Evolutionary conservation across 1,140 invertebrate genomes (phyloP).

Genomic region (Drosophila baimaii): DNA sequence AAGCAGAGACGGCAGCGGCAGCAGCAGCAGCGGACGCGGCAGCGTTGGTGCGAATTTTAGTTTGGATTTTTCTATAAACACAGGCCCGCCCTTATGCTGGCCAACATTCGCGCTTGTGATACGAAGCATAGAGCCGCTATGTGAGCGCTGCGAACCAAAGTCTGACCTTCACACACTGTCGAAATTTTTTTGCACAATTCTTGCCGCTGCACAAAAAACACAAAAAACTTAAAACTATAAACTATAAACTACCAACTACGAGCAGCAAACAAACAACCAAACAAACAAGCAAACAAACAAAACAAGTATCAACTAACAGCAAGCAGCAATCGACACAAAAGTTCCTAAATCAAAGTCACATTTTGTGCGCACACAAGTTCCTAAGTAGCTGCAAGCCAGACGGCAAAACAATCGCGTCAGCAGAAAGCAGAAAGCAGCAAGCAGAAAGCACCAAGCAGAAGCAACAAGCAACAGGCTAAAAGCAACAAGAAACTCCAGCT

Average conservation of each 20-base stretch:
- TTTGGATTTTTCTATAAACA: slow-evolving; percentile 68
- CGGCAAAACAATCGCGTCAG: slow-evolving; percentile 18
- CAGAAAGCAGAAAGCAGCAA: slow-evolving; percentile 19
- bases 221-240: background rate
- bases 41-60: slow-evolving; percentile 63
- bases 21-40: slow-evolving; percentile 39
- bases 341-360: slow-evolving; percentile 59
- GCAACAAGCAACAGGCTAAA: slow-evolving; percentile 7
- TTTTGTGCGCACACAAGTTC: slow-evolving; percentile 84
- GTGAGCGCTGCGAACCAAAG: slow-evolving; percentile 44
- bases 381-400: slow-evolving; percentile 36
- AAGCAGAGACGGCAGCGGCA: slow-evolving; percentile 25
- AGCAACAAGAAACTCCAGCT: slow-evolving; percentile 26
- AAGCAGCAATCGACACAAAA: slow-evolving; percentile 45
- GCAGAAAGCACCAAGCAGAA: slow-evolving; percentile 4
- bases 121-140: slow-evolving; percentile 53
- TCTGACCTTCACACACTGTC: slow-evolving; percentile 44
- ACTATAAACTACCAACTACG: background rate
- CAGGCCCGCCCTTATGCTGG: slow-evolving; percentile 71
- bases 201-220: slow-evolving; percentile 54
- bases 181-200: slow-evolving; percentile 59
- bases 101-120: slow-evolving; percentile 69
- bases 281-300: slow-evolving; percentile 11
- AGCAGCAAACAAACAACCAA: slow-evolving; percentile 12
- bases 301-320: slow-evolving; percentile 23